Percentiles rank a stretch among this genome's conserved stretches.
phyloP scores from a whole-genome alignment of 2,113 vertebrate genomes.

The Aldabrachelys gigantea region DNA sequence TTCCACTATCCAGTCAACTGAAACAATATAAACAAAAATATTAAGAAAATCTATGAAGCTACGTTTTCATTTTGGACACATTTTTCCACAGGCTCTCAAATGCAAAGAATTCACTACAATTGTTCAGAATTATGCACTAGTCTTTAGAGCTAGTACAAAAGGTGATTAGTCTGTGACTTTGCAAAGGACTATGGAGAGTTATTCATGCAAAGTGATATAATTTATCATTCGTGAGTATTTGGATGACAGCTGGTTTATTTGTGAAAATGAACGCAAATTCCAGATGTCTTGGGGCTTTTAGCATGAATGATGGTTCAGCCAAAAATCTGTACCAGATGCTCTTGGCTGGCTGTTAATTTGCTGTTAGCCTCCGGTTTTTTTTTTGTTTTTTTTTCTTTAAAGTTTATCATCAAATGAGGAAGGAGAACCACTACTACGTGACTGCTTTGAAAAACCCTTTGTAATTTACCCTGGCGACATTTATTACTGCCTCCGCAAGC shows the following conservation, averaged over 20 bases:
- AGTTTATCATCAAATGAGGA: not conserved
- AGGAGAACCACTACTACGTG: accelerated
- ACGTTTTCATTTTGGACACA: not conserved
- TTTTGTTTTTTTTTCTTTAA: not conserved
- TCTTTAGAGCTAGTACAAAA: not conserved
- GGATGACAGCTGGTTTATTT: not conserved
- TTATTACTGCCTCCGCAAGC: not conserved
- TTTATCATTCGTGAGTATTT: not conserved
- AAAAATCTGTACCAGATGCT: not conserved
- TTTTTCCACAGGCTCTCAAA: not conserved
- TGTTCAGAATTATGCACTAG: not conserved
- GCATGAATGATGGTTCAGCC: not conserved
- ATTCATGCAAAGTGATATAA: not conserved
- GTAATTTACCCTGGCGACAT: not conserved
- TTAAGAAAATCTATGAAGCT: not conserved
- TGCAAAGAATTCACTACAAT: not conserved
- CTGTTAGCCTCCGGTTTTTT: not conserved
- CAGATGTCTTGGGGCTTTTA: not conserved
- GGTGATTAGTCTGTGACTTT: not conserved
- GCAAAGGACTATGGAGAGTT: accelerated
- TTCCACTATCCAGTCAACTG: accelerated
- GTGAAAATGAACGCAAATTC: not conserved
- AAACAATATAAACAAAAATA: not conserved
- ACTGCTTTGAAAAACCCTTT: not conserved
- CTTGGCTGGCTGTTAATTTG: not conserved